Evolutionary conservation across 2,113 vertebrate genomes (phyloP), one percentile per base, ranked within the genome.

Genomic region (Sinocyclocheilus rhinocerous): DNA sequence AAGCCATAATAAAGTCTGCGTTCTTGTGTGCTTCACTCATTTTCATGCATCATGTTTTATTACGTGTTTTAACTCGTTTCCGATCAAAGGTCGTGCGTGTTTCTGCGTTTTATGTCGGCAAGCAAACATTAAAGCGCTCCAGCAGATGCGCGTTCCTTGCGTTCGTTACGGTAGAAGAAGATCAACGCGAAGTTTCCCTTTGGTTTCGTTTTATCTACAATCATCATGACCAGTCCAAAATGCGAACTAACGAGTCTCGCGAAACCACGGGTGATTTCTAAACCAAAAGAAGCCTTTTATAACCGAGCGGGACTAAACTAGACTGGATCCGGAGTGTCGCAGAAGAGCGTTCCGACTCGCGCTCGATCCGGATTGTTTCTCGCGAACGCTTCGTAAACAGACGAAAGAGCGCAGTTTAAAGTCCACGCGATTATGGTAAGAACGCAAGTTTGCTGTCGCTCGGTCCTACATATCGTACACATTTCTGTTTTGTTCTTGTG

Each of bases 101-200:
- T n/a, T 1, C 20, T 4, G 39, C 1, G 39, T 24, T 42, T 48
- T 0, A 5, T 1, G 11, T 13, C 39, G 1, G 22, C 0, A 45
- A 36, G 1, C 1, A 4, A 22, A 2, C 22, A 22, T 69, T 69
- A 24, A n/a, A 45, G 10, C 20, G 36, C 70, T 2, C 1, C 2
- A 1, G 2, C 2, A 6, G 52, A 16, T 0, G 18, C 59, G 6
- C 78, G 20, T 72, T 50, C 8, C 13, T 61, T 78, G 0, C 4
- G 16, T 39, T 7, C 6, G 10, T 88, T 86, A 88, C 84, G 87
- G 84, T 80, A 88, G 24, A 6, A 88, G 24, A 5, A 12, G 3
- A 1, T 24, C 42, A 22, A 24, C 24, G 18, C 20, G 18, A 10
- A 93, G 92, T 92, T 92, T 89, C 85, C 94, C 94, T 93, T 29